Evolutionary conservation across 2,888 invertebrate genomes (phyloP).

Genomic region (Eupsilia transversa): DNA sequence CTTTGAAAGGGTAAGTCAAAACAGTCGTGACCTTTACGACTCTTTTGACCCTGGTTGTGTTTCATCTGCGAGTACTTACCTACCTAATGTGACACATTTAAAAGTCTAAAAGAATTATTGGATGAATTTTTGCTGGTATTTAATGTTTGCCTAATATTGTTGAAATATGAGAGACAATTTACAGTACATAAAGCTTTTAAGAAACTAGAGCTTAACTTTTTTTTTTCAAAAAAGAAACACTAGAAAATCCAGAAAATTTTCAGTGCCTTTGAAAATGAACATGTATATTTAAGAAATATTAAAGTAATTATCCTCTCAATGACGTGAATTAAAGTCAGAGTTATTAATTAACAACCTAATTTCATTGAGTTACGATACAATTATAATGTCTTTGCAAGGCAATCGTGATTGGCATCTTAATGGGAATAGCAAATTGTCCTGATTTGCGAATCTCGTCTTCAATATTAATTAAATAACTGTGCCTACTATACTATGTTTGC

Average conservation of each 20-base stretch:
- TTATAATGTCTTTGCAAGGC: conserved; percentile 6
- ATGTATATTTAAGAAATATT: too few relatives aligned
- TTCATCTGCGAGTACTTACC: background rate
- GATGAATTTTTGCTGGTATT: background rate
- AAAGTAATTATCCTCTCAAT: too few relatives aligned
- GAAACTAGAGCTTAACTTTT: background rate
- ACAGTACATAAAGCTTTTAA: background rate
- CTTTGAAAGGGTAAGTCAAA: conserved; percentile 26
- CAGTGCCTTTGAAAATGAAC: too few relatives aligned
- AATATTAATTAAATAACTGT: conserved; percentile 38
- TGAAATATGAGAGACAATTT: background rate
- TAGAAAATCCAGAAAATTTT: too few relatives aligned
- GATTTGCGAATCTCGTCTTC: conserved; percentile 13
- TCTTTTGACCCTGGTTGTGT: conserved; percentile 2
- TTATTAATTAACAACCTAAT: conserved; percentile 35
- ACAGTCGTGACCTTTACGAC: conserved; percentile 33
- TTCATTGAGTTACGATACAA: conserved; percentile 19
- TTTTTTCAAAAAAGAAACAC: too few relatives aligned
- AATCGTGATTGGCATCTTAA: conserved; percentile 43
- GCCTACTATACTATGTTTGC: background rate
- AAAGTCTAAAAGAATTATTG: background rate
- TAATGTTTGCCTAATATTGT: background rate
- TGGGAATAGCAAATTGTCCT: conserved; percentile 18
- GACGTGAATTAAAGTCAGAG: background rate
- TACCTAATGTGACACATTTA: background rate